These are phyloP conservation scores for Sebastes ruberrimus DNA, from an alignment of 2,797 vertebrate species.

Conservation along the genomic window DNA sequence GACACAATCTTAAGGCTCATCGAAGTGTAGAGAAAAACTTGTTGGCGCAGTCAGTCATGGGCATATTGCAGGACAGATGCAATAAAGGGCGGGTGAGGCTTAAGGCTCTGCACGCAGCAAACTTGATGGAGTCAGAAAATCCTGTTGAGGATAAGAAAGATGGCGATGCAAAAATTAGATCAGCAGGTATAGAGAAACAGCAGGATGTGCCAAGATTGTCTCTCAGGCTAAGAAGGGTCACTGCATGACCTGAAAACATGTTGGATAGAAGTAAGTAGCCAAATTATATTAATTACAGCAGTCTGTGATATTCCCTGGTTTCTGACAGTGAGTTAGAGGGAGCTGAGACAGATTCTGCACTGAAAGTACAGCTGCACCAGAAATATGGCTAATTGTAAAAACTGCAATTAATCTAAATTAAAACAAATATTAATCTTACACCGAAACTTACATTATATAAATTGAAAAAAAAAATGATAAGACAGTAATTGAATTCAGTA, in stretches of 20 bases:
- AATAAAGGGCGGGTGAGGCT: conserved; percentile 28
- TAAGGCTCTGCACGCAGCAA: conserved; percentile 10
- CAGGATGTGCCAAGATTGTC: conserved; percentile 3
- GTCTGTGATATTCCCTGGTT: not conserved
- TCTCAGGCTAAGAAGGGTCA: not conserved
- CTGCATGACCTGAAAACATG: not conserved
- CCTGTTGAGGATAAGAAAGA: conserved; percentile 19
- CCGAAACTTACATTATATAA: not conserved
- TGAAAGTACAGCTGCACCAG: not conserved
- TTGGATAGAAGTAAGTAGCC: not conserved
- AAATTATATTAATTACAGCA: not conserved
- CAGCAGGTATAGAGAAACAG: conserved; percentile 18
- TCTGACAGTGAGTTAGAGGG: not conserved
- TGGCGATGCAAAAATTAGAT: conserved; percentile 3
- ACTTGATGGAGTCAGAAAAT: conserved; percentile 25
- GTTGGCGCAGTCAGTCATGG: conserved; percentile 15
- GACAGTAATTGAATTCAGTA: not conserved
- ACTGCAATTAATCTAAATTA: not conserved
- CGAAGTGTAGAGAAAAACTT: conserved; percentile 11
- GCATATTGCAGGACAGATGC: conserved; percentile 46
- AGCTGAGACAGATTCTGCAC: too few relatives aligned
- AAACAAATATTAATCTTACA: not conserved
- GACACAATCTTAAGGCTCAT: conserved; percentile 37
- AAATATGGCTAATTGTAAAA: not conserved
- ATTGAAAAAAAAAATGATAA: not conserved